Percentiles rank a stretch among this genome's conserved stretches.
phyloP scores from a whole-genome alignment of 2,113 vertebrate species.

The Tichodroma muraria region DNA sequence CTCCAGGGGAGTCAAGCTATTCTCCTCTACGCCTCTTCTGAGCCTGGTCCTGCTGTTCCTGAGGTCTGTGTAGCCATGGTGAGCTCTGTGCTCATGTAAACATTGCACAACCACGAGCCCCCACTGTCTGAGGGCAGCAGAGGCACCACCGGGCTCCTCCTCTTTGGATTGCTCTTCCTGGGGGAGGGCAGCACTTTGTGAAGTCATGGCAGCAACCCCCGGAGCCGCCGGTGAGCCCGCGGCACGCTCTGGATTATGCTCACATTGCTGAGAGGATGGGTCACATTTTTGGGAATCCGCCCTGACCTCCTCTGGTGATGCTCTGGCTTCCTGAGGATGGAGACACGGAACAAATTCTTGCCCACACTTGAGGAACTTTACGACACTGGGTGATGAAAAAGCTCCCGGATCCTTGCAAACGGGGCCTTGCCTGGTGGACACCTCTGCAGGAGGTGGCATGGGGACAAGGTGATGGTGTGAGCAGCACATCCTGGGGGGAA shows the following conservation, averaged over 20 bases:
- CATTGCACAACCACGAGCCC: constrained; percentile 39
- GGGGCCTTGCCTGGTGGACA: not conserved
- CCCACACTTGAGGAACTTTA: not conserved
- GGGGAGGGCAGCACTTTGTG: not conserved
- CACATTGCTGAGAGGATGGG: constrained; percentile 37
- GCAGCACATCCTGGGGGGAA: not conserved
- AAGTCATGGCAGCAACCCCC: constrained; percentile 16
- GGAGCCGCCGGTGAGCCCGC: not conserved
- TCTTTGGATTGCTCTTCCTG: constrained; percentile 17
- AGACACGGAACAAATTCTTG: constrained; percentile 12
- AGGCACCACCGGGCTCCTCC: constrained; percentile 17
- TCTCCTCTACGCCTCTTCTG: not conserved
- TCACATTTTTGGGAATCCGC: constrained; percentile 33
- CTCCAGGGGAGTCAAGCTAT: not conserved
- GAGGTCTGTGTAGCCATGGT: constrained; percentile 48
- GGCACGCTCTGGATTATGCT: not conserved
- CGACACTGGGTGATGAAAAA: not conserved
- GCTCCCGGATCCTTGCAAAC: not conserved
- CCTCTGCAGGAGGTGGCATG: not conserved
- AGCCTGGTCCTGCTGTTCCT: not conserved
- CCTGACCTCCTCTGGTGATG: constrained; percentile 24
- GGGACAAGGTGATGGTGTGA: not conserved
- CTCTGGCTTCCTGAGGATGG: constrained; percentile 1
- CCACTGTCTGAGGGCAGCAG: not conserved
- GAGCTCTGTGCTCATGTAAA: constrained; percentile 57